Base-by-base conservation (phyloP, 2,797 vertebrate genomes). In the Hippocampus kuda region DNA sequence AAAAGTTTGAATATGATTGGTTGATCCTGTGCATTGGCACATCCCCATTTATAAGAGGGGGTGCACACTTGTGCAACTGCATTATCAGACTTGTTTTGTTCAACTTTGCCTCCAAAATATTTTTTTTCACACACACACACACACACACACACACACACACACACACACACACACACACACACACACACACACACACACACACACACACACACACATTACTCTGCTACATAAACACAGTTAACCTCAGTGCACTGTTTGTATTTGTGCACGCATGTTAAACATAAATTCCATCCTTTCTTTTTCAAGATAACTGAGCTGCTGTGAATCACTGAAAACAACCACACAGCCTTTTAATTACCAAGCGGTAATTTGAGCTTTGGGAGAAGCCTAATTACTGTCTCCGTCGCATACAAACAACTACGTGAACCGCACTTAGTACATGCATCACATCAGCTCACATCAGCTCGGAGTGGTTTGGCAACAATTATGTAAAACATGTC, bases 371-470 rank as follows among this genome's bases (percentile, higher is more conserved):
- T 82, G 77, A 85, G 73, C 72, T 71, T 44, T 24, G 38, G n/a
- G 34, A 75, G 75, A 80, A 68, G 73, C 78, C 68, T 79, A 77
- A 89, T 88, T 86, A 86, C 72, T 68, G 75, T 84, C 76, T 87
- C 77, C 83, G 80, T 77, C 71, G 65, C 71, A 68, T 60, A 41
- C 69, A 66, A 72, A 67, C 57, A 42, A 75, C 70, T 44, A 69
- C 76, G 76, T 61, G 73, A 73, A 69, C 41, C 57, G 71, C 27
- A 8, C 51, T 72, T 26, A 8, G 48, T 11, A 38, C 27, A 34
- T 60, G 27, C 27, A 77, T 75, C 72, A 72, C 72, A 72, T 64
- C 56, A 61, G 7, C 68, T 68, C 46, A 46, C 13, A 71, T 77
- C 73, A 56, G 53, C n/a, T 51, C 24, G 2, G 27, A 22, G 59